These are phyloP conservation scores for Dicrostonyx torquatus DNA, from an alignment of 2,797 vertebrate species.

Conservation along the genomic window DNA sequence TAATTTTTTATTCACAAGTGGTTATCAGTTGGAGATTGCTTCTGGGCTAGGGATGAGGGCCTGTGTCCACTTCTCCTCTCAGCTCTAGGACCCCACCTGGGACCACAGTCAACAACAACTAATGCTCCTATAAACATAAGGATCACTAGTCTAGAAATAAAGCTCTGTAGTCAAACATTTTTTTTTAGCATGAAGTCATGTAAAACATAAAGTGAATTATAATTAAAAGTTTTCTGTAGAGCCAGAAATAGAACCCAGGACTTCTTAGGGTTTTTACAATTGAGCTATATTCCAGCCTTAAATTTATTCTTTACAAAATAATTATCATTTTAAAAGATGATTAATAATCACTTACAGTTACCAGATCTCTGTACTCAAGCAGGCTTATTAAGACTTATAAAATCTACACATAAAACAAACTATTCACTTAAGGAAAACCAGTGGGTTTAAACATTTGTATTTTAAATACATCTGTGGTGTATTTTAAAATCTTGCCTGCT, in stretches of 20 bases:
- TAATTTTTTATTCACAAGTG: too few species aligned
- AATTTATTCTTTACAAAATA: constrained; percentile 37
- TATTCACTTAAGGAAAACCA: constrained; percentile 21
- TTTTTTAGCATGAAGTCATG: not conserved
- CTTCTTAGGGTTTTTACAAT: not conserved
- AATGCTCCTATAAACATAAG: not conserved
- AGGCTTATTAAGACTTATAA: constrained; percentile 18
- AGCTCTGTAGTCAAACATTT: constrained; percentile 2
- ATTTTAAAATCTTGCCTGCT: constrained; percentile 49
- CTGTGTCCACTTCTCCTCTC: too few species aligned
- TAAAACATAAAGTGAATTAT: constrained; percentile 14
- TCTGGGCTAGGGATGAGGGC: too few species aligned
- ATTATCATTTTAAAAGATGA: not conserved
- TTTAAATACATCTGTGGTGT: not conserved
- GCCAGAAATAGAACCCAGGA: not conserved
- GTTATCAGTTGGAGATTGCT: too few species aligned
- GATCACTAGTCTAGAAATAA: not conserved
- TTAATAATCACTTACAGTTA: constrained; percentile 37
- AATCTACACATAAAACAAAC: constrained; percentile 52
- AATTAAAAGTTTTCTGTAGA: not conserved
- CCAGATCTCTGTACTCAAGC: not conserved
- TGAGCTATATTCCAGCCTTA: not conserved
- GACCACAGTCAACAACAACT: too few species aligned
- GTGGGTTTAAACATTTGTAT: not conserved
- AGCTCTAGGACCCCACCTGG: too few species aligned